Base-by-base conservation (phyloP, 2,888 invertebrate species). In the Nebria brevicollis region DNA sequence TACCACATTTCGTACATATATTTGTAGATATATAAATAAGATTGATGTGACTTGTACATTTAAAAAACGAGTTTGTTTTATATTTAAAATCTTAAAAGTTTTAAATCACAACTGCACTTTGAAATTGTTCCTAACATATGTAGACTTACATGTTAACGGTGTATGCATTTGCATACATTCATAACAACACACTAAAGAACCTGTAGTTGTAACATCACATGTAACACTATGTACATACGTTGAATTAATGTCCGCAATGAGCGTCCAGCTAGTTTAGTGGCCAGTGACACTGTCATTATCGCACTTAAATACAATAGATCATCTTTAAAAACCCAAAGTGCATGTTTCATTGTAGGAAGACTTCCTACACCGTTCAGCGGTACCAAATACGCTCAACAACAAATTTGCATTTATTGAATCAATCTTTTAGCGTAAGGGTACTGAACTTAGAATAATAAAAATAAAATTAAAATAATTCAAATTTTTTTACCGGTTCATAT, bases 221-320 rank as follows among this genome's bases (percentile, higher is more conserved):
- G 54, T 54, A 54, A 13, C 13, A 54, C 11, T 54, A 54, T 54
- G 54, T 20, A 20, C 20, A 20, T 20, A 20, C 20, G 20, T 8
- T 54, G 54, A 7, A 54, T 34, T 34, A 2, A 34, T 54, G 54
- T 54, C 54, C 54, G 54, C 13, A 70, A 11, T 70, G 70, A 70
- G 11, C 1, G 25, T 4, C 75, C 54, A n/a, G 65, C 25, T 75
- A 64, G 64, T 75, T 75, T 34, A 75, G 34, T 77, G 77, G 20
- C 11, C 68, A 68, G 66, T 66, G 77, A 68, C 77, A 77, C 68
- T 77, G 77, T 77, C 77, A 77, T 77, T 77, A 77, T 70, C 25
- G 25, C 26, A 76, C 66, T 76, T 76, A 20, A 20, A 20, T 20
- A 76, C 68, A 77, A 77, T 70, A 34, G 70, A 70, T 70, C 26